A percentile compares a stretch with the other conserved stretches of the same genome.
These are phyloP conservation scores for Lumbricus terrestris DNA, from an alignment of 2,888 invertebrate genomes.

Conservation along the genomic window DNA sequence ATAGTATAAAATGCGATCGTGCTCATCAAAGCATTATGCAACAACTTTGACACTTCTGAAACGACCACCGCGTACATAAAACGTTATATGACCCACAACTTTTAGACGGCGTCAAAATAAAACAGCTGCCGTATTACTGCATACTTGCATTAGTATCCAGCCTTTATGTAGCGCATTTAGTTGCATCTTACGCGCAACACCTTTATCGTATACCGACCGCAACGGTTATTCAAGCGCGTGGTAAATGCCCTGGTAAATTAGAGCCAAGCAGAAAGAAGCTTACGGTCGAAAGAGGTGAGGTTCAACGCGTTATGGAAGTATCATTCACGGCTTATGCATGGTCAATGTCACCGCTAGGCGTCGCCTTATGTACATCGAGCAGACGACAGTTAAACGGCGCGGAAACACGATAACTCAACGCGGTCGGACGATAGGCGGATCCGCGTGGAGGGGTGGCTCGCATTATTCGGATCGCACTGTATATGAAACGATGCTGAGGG, in stretches of 20 bases:
- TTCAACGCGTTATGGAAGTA: background rate
- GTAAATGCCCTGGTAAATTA: background rate
- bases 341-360: background rate
- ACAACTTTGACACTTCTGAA: background rate
- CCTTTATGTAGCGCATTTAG: background rate
- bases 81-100: background rate
- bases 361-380: background rate
- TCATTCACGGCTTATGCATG: background rate
- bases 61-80: background rate
- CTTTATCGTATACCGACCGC: background rate
- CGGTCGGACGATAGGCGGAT: background rate
- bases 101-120: background rate
- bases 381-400: background rate
- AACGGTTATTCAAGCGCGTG: background rate
- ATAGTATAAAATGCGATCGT: background rate
- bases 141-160: background rate
- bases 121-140: background rate
- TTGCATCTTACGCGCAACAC: background rate
- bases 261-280: background rate
- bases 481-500: background rate
- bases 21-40: background rate
- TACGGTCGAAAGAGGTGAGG: background rate
- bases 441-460: background rate
- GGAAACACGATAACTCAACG: background rate
- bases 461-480: background rate